Evolutionary conservation across 2,888 invertebrate species (phyloP).

Genomic region (Leptothorax acervorum): DNA sequence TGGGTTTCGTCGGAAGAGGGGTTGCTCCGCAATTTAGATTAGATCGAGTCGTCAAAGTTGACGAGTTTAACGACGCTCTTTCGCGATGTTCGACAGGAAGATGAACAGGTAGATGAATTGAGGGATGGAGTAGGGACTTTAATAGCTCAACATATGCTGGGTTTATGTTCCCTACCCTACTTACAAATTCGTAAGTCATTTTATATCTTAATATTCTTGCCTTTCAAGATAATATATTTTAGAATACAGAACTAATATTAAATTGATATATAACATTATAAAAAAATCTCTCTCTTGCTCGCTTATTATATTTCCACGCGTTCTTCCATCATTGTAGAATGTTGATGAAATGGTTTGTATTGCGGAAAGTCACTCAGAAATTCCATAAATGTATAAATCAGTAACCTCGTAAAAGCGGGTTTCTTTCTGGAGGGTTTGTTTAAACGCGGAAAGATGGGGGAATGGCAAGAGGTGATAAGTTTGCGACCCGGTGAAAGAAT

Average conservation of each 20-base stretch:
- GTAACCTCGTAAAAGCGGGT: conserved; percentile 72
- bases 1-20: conserved; percentile 1
- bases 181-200: not conserved
- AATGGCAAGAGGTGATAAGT: conserved; percentile 28
- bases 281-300: not conserved
- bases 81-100: not conserved
- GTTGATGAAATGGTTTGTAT: conserved; percentile 56
- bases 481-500: conserved; percentile 61
- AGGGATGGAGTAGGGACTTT: not conserved
- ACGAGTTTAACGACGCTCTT: conserved; percentile 39
- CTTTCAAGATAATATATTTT: not conserved
- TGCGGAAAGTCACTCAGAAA: conserved; percentile 76
- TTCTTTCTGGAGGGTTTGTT: conserved; percentile 58
- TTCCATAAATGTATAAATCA: conserved; percentile 80
- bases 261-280: not conserved
- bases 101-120: conserved; percentile 48
- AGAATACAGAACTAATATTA: not conserved
- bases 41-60: conserved; percentile 52
- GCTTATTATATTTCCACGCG: not conserved
- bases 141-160: not conserved
- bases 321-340: conserved; percentile 59
- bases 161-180: not conserved
- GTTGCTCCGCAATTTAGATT: conserved; percentile 62
- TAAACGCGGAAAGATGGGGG: not conserved
- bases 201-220: not conserved